phyloP scores from a whole-genome alignment of 2,888 invertebrate species.

The Erebia epiphron region DNA sequence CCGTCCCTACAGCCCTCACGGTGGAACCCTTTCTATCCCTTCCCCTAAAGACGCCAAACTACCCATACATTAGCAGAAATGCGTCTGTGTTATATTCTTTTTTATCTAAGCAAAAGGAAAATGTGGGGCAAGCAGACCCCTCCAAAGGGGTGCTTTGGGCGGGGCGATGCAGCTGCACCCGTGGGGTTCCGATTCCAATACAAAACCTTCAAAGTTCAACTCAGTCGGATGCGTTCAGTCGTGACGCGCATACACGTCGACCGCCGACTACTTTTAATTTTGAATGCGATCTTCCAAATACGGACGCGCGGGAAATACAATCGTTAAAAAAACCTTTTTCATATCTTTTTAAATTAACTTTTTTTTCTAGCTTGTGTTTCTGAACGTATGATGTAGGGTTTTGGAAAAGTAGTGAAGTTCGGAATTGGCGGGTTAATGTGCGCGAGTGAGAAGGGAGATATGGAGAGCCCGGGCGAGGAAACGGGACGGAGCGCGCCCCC shows the following conservation, averaged over 20 bases:
- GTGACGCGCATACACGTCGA: slow-evolving; percentile 69
- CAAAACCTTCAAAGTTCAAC: slow-evolving; percentile 47
- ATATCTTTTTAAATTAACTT: slow-evolving; percentile 34
- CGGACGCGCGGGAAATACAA: slow-evolving; percentile 49
- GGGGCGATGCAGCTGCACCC: slow-evolving; percentile 75
- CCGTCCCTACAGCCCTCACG: slow-evolving; percentile 47
- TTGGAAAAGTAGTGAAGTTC: slow-evolving; percentile 65
- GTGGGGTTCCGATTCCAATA: slow-evolving; percentile 59
- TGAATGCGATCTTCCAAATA: slow-evolving; percentile 50
- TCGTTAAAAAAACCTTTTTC: slow-evolving; percentile 23
- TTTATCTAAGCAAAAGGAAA: slow-evolving; percentile 73
- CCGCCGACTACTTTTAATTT: slow-evolving; percentile 5
- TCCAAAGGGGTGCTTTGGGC: slow-evolving; percentile 70
- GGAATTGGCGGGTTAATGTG: slow-evolving; percentile 77
- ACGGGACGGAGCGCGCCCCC: slow-evolving; percentile 72
- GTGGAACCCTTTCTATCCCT: slow-evolving; percentile 54
- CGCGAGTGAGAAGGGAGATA: slow-evolving; percentile 74
- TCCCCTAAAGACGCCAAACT: slow-evolving; percentile 53
- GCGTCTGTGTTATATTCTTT: slow-evolving; percentile 55
- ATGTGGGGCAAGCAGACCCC: slow-evolving; percentile 61
- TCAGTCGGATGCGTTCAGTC: slow-evolving; percentile 60
- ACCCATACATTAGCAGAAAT: slow-evolving; percentile 54
- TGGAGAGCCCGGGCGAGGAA: slow-evolving; percentile 79
- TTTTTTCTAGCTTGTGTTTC: slow-evolving; percentile 37
- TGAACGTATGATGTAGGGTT: slow-evolving; percentile 38